These are phyloP conservation scores for Cynopterus sphinx DNA, from an alignment of 2,797 vertebrate genomes.

Conservation along the genomic window DNA sequence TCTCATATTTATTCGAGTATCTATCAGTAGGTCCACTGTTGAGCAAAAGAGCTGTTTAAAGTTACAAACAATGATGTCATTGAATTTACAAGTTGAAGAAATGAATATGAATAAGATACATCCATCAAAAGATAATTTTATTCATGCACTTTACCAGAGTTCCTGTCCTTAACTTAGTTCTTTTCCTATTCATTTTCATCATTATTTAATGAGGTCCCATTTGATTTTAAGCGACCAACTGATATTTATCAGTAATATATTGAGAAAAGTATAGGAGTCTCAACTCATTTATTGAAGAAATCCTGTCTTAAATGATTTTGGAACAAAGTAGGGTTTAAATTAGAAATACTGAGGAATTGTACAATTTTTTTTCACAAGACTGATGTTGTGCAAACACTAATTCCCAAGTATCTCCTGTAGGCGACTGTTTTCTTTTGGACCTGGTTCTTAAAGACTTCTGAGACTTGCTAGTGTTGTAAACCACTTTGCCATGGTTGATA, in stretches of 20 bases:
- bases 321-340: conserved; percentile 24
- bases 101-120: conserved; percentile 61
- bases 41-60: conserved; percentile 28
- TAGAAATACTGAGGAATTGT: background rate
- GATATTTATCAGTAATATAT: background rate
- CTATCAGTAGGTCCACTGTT: conserved; percentile 45
- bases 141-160: conserved; percentile 14
- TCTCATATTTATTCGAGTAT: conserved; percentile 45
- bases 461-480: background rate
- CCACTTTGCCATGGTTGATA: background rate
- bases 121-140: conserved; percentile 44
- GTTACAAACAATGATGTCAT: conserved; percentile 27
- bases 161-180: background rate
- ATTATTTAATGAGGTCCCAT: conserved; percentile 21
- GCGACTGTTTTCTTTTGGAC: background rate
- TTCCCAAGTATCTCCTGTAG: background rate
- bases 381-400: background rate
- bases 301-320: conserved; percentile 37
- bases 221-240: conserved; percentile 25
- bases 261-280: background rate
- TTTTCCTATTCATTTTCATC: conserved; percentile 18
- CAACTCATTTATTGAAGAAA: conserved; percentile 15
- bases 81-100: conserved; percentile 58
- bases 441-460: background rate
- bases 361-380: background rate